Evolutionary conservation across 2,113 vertebrate species (phyloP), one percentile per base, ranked within the genome.

Genomic region (Esox niger): DNA sequence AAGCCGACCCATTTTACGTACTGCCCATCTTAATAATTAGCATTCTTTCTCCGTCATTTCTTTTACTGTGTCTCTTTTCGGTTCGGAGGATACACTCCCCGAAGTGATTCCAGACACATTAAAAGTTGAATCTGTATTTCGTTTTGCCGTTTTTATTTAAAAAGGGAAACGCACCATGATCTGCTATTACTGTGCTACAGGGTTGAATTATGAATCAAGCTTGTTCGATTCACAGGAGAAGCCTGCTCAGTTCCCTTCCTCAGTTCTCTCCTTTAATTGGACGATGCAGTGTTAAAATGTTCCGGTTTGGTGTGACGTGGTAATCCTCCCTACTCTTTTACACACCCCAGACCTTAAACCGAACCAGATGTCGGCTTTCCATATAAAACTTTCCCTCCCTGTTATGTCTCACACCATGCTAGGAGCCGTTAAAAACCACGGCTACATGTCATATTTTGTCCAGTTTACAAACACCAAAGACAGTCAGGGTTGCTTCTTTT

Each of bases 361-460:
- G 71, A 88, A 85, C 87, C 87, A 91, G 86, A 90, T 88, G 76
- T 69, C 76, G 27, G 56, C 77, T 81, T 86, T 86, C 82, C 77
- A 79, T 77, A 86, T 86, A 84, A 88, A 86, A 84, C 78, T 82
- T 84, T 86, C 77, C 77, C 80, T 86, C 68, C 70, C 82, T 82
- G 87, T 81, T 69, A 82, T 80, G 80, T 84, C 80, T 80, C 31
- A 29, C 74, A 76, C 56, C 56, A 69, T 74, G 71, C 61, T 73
- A 66, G 60, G 59, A 71, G 75, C 74, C 62, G 25, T 70, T 69
- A 56, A 76, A 33, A 58, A 33, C 35, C 38, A 56, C 27, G 25
- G 25, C 61, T 56, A 69, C 70, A 66, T 83, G 78, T 77, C 76
- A 79, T 74, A 84, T 82, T 82, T 65, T 86, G 83, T 82, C 74